A percentile compares a stretch with the other conserved stretches of the same genome.
Evolutionary conservation across 2,888 invertebrate genomes (phyloP).

Genomic region (Chrysolina haemoptera): DNA sequence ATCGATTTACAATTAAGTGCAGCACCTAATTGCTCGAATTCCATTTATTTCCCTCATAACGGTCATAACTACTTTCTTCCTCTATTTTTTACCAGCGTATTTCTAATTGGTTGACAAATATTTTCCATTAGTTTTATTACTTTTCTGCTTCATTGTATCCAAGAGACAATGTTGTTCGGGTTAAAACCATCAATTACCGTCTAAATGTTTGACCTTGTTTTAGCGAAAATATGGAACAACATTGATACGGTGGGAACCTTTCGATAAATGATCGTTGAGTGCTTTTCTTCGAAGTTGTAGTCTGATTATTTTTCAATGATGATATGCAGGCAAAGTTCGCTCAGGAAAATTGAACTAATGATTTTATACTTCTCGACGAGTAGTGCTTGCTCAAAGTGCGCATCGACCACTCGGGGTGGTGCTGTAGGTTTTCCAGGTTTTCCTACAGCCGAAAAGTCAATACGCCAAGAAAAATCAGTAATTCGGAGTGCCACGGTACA

Average conservation of each 20-base stretch:
- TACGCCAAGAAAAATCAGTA: no score
- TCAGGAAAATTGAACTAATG: neutral
- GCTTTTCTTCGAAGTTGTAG: slow-evolving; percentile 5
- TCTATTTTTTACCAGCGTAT: slow-evolving; percentile 4
- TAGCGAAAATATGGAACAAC: slow-evolving; percentile 40
- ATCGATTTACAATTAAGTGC: slow-evolving; percentile 14
- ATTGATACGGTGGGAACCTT: slow-evolving; percentile 22
- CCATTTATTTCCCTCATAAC: slow-evolving; percentile 10
- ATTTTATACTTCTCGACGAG: no score
- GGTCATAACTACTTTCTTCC: slow-evolving; percentile 11
- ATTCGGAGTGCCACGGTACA: no score
- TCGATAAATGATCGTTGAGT: slow-evolving; percentile 1
- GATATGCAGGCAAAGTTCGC: neutral
- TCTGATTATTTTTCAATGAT: neutral
- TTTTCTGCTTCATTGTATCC: slow-evolving; percentile 26
- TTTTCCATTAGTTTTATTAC: slow-evolving; percentile 52
- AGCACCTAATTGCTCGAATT: slow-evolving; percentile 1
- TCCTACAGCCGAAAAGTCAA: no score
- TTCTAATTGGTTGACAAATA: slow-evolving; percentile 47
- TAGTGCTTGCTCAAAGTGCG: no score
- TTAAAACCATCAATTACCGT: slow-evolving; percentile 44
- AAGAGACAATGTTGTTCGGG: slow-evolving; percentile 34
- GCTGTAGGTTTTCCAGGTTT: no score
- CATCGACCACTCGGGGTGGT: no score
- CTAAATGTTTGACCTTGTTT: slow-evolving; percentile 44